phyloP scores from a whole-genome alignment of 2,113 vertebrate species.

The Hypanus sabinus region DNA sequence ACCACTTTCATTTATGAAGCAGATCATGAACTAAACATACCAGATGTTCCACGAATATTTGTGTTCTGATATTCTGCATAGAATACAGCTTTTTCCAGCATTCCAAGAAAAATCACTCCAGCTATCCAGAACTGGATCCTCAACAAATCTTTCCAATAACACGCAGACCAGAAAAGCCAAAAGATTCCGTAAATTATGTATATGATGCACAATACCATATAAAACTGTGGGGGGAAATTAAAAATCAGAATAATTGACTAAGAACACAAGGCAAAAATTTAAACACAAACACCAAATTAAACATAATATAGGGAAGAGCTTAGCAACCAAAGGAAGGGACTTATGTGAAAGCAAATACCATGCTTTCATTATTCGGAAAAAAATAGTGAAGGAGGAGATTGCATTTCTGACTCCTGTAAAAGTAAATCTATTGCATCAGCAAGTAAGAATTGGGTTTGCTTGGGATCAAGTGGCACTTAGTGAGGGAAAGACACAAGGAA shows the following conservation, averaged over 20 bases:
- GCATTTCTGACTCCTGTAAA: too few species aligned
- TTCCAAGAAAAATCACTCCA: conserved; percentile 77
- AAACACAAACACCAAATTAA: background rate
- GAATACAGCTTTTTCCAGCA: conserved; percentile 82
- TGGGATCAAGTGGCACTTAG: background rate
- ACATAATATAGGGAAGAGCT: background rate
- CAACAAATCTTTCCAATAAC: conserved; percentile 81
- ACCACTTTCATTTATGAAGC: background rate
- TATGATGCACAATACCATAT: conserved; percentile 79
- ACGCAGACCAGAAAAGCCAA: conserved; percentile 76
- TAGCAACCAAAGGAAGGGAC: background rate
- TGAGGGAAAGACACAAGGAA: too few species aligned
- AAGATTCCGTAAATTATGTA: conserved; percentile 74
- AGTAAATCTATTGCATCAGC: too few species aligned
- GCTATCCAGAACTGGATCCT: conserved; percentile 86
- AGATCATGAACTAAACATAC: conserved; percentile 46
- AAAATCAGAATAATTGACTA: background rate
- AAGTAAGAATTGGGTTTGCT: background rate
- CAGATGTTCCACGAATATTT: conserved; percentile 65
- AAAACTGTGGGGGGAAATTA: conserved; percentile 58
- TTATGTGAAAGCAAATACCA: background rate
- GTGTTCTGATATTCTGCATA: conserved; percentile 80
- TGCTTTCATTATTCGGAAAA: background rate
- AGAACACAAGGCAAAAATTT: background rate
- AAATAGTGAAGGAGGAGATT: too few species aligned